Conservation (phyloP, 2,888 invertebrate genomes). For the Cephus pygmeus region DNA sequence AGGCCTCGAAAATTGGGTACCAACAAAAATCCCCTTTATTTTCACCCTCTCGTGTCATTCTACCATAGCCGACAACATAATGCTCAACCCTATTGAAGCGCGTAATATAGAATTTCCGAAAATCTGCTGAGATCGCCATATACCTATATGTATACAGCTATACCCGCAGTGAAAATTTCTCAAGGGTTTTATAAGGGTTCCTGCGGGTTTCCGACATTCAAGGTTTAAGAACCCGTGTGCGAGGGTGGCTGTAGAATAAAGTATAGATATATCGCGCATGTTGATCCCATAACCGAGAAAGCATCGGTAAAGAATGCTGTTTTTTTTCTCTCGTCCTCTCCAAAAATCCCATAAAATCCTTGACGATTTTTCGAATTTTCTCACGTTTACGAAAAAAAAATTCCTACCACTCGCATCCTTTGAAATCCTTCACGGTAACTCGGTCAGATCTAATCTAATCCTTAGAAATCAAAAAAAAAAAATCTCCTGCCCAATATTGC, state of each 20-base stretch:
- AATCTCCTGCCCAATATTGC: not conserved
- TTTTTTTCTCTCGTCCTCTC: slow-evolving; percentile 20
- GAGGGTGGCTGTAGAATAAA: not conserved
- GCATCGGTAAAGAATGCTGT: slow-evolving; percentile 32
- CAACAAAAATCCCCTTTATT: slow-evolving; percentile 37
- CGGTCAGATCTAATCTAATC: not conserved
- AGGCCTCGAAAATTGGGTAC: not conserved
- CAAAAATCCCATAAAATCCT: slow-evolving; percentile 13
- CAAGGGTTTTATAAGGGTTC: slow-evolving; percentile 43
- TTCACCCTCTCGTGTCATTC: slow-evolving; percentile 43
- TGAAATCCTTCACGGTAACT: not conserved
- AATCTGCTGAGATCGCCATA: slow-evolving; percentile 48
- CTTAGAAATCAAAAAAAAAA: not conserved
- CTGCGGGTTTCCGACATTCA: slow-evolving; percentile 31
- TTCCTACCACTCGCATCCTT: not conserved
- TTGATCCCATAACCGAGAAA: slow-evolving; percentile 11
- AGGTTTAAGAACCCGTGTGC: not conserved
- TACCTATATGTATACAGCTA: slow-evolving; percentile 10
- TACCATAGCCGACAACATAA: slow-evolving; percentile 29
- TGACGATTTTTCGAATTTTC: slow-evolving; percentile 43
- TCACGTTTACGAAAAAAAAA: slow-evolving; percentile 39
- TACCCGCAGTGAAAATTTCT: slow-evolving; percentile 2
- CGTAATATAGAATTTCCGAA: slow-evolving; percentile 50
- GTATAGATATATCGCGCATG: not conserved
- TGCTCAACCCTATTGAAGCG: slow-evolving; percentile 36